Percentiles rank a stretch among this genome's conserved stretches.
Conservation (phyloP, 2,113 vertebrate species). For the Amphilophus citrinellus region DNA sequence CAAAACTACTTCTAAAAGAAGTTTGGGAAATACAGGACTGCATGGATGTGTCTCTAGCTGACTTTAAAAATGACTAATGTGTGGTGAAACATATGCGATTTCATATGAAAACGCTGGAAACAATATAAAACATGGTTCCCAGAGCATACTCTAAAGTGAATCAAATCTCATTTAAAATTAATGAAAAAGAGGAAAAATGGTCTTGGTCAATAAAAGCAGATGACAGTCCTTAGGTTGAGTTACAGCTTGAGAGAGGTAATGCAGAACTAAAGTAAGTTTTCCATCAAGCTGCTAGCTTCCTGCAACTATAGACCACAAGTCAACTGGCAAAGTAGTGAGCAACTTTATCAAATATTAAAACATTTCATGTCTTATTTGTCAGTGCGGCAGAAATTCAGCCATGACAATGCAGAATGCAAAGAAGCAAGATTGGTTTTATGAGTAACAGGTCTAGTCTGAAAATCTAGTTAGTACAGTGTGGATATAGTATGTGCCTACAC, state of each 20-base stretch:
- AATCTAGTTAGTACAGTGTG: neutral
- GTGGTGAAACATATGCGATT: slow-evolving; percentile 15
- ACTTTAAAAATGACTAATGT: slow-evolving; percentile 59
- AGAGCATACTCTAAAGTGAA: slow-evolving; percentile 57
- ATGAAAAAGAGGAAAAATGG: slow-evolving; percentile 70
- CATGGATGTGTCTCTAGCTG: slow-evolving; percentile 19
- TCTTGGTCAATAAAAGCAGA: slow-evolving; percentile 64
- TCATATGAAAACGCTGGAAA: slow-evolving; percentile 47
- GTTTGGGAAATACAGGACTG: slow-evolving; percentile 42
- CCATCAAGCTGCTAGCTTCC: slow-evolving; percentile 49
- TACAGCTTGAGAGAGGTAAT: slow-evolving; percentile 34
- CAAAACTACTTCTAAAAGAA: slow-evolving; percentile 34
- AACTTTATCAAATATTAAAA: slow-evolving; percentile 73
- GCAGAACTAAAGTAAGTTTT: slow-evolving; percentile 42
- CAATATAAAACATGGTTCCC: slow-evolving; percentile 57
- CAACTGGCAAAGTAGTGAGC: slow-evolving; percentile 24
- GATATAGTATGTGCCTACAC: neutral
- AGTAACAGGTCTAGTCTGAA: slow-evolving; percentile 13
- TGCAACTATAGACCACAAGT: slow-evolving; percentile 21
- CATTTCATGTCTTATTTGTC: slow-evolving; percentile 36
- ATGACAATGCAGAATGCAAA: slow-evolving; percentile 41
- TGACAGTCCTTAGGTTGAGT: slow-evolving; percentile 66
- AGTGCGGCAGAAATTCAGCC: slow-evolving; percentile 18
- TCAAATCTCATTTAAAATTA: slow-evolving; percentile 73
- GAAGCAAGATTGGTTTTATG: slow-evolving; percentile 11